These are phyloP conservation scores for Mesorhabditis sp. DNA, from an alignment of 2,888 invertebrate species.

Conservation along the genomic window DNA sequence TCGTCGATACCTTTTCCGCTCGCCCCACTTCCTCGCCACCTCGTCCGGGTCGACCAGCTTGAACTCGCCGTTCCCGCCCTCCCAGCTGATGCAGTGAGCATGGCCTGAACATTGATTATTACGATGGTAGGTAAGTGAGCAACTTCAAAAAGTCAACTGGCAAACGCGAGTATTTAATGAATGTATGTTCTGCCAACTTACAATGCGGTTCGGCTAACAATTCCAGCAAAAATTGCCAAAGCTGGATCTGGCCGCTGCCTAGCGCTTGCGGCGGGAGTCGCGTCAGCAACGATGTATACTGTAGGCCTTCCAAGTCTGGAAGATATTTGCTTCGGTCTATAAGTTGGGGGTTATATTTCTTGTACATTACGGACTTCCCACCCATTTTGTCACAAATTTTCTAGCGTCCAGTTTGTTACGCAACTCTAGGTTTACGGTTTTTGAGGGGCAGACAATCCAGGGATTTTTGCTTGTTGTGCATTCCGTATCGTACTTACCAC, in stretches of 20 bases:
- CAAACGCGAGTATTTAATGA: no score
- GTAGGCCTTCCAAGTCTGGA: constrained; percentile 10
- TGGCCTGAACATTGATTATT: constrained; percentile 52
- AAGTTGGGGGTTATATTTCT: no score
- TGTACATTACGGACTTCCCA: no score
- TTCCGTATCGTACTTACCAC: no score
- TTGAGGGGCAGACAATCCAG: no score
- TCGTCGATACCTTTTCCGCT: constrained; percentile 72
- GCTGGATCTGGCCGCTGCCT: constrained; percentile 76
- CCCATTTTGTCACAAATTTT: no score
- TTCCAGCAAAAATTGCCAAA: constrained; percentile 96
- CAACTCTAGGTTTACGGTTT: no score
- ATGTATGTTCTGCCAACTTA: not conserved
- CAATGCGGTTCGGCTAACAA: constrained; percentile 81
- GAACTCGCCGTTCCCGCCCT: constrained; percentile 88
- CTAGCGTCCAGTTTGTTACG: no score
- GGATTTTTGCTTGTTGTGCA: no score
- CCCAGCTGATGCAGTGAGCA: constrained; percentile 73
- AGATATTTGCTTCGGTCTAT: no score
- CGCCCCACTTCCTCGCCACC: constrained; percentile 84
- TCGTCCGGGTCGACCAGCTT: constrained; percentile 90
- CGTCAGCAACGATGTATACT: constrained; percentile 37
- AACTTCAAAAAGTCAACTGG: no score
- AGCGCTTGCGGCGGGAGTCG: constrained; percentile 31
- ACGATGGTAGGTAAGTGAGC: no score